A percentile compares a stretch with the other conserved stretches of the same genome.
Conservation (phyloP, 53 echinoderm and acorn worm species). For the Pentamera pediparva region DNA sequence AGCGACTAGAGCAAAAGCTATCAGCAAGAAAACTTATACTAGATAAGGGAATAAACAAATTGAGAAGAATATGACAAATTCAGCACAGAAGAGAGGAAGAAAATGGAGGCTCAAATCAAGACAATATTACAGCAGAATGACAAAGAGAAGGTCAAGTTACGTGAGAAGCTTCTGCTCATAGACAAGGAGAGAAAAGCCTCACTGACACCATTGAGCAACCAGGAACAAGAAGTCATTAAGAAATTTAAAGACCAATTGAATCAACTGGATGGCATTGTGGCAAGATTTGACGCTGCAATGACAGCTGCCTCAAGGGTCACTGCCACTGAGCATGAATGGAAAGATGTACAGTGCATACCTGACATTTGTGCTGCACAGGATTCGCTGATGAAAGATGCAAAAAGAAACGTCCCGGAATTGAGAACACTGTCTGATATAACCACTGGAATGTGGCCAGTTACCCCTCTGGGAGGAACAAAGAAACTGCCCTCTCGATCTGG, state of each 20-base stretch:
- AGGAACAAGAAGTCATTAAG: neutral
- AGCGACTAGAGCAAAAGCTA: neutral
- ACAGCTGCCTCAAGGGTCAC: neutral
- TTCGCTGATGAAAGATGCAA: neutral
- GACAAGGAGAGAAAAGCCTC: neutral
- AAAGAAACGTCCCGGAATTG: neutral
- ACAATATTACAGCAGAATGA: neutral
- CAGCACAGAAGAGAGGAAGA: too few species aligned
- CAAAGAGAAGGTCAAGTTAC: neutral
- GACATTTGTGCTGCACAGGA: neutral
- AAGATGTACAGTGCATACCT: neutral
- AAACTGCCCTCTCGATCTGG: too few species aligned
- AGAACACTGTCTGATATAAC: too few species aligned
- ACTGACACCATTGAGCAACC: neutral
- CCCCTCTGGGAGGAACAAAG: too few species aligned
- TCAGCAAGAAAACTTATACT: neutral
- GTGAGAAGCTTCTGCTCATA: neutral
- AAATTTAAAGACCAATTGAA: neutral
- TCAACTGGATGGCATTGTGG: neutral
- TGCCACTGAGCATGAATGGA: neutral
- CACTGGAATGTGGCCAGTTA: too few species aligned
- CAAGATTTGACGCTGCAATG: neutral
- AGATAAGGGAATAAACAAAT: neutral
- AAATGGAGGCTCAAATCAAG: neutral
- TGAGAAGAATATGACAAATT: neutral